Evolutionary conservation across 2,888 invertebrate genomes (phyloP), one percentile per base, ranked within the genome.

Genomic region (Lissocephala sabroskyi): DNA sequence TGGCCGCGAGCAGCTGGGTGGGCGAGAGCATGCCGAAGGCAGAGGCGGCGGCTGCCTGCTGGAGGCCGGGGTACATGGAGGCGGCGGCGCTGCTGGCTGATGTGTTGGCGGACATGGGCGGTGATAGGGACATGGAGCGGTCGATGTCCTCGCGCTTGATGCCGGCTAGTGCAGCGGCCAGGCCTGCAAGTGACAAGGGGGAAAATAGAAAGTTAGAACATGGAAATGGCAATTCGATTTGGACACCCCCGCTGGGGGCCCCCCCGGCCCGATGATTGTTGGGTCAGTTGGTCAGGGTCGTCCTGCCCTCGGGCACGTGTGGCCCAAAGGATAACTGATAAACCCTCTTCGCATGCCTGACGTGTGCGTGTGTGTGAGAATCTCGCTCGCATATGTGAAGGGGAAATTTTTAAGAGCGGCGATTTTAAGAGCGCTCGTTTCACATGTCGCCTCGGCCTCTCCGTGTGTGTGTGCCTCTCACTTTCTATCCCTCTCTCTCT

Each of bases 1-100:
- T 84, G 9, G 84, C 83, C 1, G 82, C 83, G 50, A 83, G 29
- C 37, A 84, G 48, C 30, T 83, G 80, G 46, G 80, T 70, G 48
- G 85, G 84, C 46, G 84, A 82, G 0, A 84, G 54, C 80, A 85
- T 83, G 52, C 82, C 79, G n/a, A 85, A 83, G 13, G 85, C 82
- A 5, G 83, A 81, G 10, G 82, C 82, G 23, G 84, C 82, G 10
- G 84, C 82, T 10, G 83, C 82, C 53, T 84, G 83, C 56, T 83
- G 82, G 37, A 84, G 60, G 3, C 82, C 82, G 0, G 82, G 77
- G 52, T 84, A 84, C 49, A 84, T 62, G 19, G n/a, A n/a, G n/a
- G 67, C 62, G 41, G 56, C 61, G 16, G 66, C 64, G 41, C 68
- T 73, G 56, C 64, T 71, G 18, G 67, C 65, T 19, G 81, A 77